Base-by-base conservation (phyloP, 53 echinoderm and acorn worm species). In the Echinometra lucunter region DNA sequence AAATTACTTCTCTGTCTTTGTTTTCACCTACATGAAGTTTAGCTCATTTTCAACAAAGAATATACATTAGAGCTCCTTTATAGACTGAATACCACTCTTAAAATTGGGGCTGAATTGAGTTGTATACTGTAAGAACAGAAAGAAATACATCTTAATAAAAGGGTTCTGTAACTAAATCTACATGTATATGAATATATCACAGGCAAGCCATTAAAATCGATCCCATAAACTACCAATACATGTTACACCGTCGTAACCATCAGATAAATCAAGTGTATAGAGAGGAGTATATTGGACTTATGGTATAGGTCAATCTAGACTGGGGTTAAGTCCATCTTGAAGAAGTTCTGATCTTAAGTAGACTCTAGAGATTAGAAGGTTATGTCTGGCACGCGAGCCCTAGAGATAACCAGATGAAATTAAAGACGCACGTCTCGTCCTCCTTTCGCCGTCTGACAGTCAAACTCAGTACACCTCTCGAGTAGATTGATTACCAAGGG, bases 301-400 rank as follows among this genome's bases (percentile, higher is more conserved):
- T 35, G 23, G 85, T 18, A 85, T 16, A 15, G 85, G 85, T 85
- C 85, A 85, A 85, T 47, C 28, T 17, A 49, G 49, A 85, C 85
- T 30, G 49, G 47, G 45, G 28, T 85, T 85, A 49, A 49, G 45
- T n/a, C 47, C 49, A 49, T 81, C 81, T 38, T 81, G 38, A 81
- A 85, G 85, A 85, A n/a, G 85, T 49, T 85, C 49, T 49, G 53
- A 85, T 49, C 85, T 83, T 44, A 85, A 85, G 49, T 85, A 85
- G 85, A 85, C 85, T 49, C 85, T 85, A 28, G 85, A 49, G 85
- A 85, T 85, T 85, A 47, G 28, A 30, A 21, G 85, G 53, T 85
- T 85, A 85, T 85, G 85, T 85, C 85, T 85, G 85, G 85, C 85
- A 85, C 85, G 85, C 85, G 85, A 85, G 53, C 85, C 85, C 85